Evolutionary conservation across 2,797 vertebrate genomes (phyloP).

Genomic region (Tympanoctomys barrerae): DNA sequence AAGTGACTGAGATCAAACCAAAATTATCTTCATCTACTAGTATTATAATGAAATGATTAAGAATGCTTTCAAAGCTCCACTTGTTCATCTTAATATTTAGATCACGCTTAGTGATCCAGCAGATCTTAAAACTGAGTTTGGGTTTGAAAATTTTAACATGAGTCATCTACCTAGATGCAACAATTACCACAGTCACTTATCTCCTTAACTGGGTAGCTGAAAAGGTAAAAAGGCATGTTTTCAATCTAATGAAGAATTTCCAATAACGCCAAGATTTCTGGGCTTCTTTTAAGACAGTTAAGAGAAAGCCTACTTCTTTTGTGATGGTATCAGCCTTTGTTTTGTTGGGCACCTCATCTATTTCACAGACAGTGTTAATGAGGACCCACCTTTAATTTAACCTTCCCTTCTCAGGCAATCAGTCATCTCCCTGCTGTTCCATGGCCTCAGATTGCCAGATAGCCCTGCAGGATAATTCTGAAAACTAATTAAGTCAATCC

Average conservation of each 20-base stretch:
- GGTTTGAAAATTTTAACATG: not conserved
- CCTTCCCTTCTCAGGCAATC: not conserved
- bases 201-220: not conserved
- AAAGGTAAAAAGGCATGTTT: not conserved
- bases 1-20: not conserved
- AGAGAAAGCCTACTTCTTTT: not conserved
- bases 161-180: not conserved
- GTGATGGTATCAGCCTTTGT: not conserved
- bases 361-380: constrained; percentile 2
- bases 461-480: not conserved
- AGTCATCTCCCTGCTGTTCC: not conserved
- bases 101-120: not conserved
- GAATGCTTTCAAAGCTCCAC: constrained; percentile 7
- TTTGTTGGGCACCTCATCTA: not conserved
- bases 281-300: not conserved
- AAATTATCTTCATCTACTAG: not conserved
- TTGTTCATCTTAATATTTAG: not conserved
- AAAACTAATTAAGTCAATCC: not conserved
- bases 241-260: not conserved
- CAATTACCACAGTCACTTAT: not conserved
- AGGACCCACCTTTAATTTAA: not conserved
- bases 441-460: not conserved
- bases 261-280: not conserved
- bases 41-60: constrained; percentile 37
- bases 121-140: not conserved